phyloP scores from a whole-genome alignment of 2,113 vertebrate species.

The Motacilla alba region DNA sequence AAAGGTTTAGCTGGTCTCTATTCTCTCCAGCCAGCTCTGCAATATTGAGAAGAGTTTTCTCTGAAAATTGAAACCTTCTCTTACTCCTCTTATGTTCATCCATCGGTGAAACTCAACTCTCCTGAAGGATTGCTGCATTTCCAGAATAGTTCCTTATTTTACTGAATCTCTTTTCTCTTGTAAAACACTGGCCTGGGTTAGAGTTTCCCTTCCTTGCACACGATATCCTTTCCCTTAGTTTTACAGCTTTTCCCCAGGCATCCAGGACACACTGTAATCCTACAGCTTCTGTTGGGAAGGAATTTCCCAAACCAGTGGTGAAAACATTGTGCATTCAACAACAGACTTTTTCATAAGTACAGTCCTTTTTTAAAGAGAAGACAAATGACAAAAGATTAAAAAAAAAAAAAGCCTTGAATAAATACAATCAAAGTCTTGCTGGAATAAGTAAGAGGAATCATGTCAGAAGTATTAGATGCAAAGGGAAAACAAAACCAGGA shows the following conservation, averaged over 20 bases:
- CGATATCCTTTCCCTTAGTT: background rate
- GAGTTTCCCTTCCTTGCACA: background rate
- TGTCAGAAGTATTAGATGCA: background rate
- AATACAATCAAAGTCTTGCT: background rate
- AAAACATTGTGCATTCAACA: background rate
- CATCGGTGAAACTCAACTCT: background rate
- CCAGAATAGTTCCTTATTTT: background rate
- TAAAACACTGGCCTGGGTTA: background rate
- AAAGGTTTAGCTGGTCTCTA: background rate
- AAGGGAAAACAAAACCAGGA: background rate
- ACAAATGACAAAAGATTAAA: fast-evolving
- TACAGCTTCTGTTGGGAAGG: background rate
- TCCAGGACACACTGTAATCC: background rate
- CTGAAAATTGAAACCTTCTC: background rate
- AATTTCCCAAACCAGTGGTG: background rate
- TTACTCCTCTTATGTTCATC: background rate
- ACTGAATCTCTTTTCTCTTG: background rate
- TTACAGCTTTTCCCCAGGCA: background rate
- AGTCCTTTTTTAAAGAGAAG: background rate
- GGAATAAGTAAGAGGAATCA: background rate
- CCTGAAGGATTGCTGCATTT: background rate
- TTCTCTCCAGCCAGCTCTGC: background rate
- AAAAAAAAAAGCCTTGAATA: background rate
- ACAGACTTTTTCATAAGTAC: background rate
- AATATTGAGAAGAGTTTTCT: background rate